Percentiles rank a stretch among this genome's conserved stretches.
Conservation (phyloP, 2,797 vertebrate species). For the Aulostomus chinensis region DNA sequence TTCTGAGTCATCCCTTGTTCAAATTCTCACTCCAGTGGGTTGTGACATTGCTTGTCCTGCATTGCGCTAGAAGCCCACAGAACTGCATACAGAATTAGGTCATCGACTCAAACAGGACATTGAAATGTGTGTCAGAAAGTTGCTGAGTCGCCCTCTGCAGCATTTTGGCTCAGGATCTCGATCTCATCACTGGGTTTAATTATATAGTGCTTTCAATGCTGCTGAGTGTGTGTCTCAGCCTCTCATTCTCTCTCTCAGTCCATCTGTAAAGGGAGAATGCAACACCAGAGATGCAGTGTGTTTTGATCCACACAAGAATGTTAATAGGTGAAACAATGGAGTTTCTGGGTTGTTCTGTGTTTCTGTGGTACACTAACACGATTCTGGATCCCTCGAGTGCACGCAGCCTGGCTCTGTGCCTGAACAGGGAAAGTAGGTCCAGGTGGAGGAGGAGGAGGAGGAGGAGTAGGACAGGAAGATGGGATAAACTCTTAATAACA, state of each 20-base stretch:
- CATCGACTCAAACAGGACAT: constrained; percentile 52
- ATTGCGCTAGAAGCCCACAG: constrained; percentile 53
- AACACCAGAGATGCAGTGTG: background rate
- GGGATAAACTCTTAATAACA: constrained; percentile 46
- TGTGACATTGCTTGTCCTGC: constrained; percentile 28
- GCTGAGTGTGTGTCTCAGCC: constrained; percentile 13
- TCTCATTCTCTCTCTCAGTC: constrained; percentile 1
- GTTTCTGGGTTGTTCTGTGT: constrained; percentile 27
- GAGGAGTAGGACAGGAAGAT: constrained; percentile 13
- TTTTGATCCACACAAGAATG: constrained; percentile 24
- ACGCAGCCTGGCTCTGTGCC: constrained; percentile 58
- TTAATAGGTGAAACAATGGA: constrained; percentile 15
- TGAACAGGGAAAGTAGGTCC: constrained; percentile 22
- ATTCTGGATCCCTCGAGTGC: constrained; percentile 51
- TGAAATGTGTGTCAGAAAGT: constrained; percentile 63
- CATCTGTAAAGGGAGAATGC: constrained; percentile 18
- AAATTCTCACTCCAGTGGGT: constrained; percentile 11
- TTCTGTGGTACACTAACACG: constrained; percentile 30
- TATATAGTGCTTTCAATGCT: constrained; percentile 16
- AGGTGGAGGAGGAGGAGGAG: constrained; percentile 19
- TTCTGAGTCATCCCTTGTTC: constrained; percentile 50
- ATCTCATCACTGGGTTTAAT: constrained; percentile 33
- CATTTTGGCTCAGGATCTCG: constrained; percentile 20
- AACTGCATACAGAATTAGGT: constrained; percentile 65
- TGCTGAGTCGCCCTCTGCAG: constrained; percentile 62